Percentiles rank a stretch among this genome's conserved stretches.
Evolutionary conservation across 2,797 vertebrate species (phyloP).

Genomic region (Crocodylus rhombifer): DNA sequence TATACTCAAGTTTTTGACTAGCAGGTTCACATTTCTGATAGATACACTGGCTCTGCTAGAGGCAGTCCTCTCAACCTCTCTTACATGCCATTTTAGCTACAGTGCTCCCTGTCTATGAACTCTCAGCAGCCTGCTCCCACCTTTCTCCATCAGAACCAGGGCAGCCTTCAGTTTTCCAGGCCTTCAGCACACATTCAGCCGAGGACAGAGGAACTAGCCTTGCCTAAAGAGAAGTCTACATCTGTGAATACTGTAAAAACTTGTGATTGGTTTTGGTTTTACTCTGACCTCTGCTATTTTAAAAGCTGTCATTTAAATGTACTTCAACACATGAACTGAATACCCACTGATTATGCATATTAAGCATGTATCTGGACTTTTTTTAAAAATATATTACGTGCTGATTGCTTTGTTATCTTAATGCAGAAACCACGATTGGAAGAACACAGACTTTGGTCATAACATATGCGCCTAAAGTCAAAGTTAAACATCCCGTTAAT

Average conservation of each 20-base stretch:
- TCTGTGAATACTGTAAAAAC: conserved; percentile 11
- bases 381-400: not conserved
- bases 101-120: not conserved
- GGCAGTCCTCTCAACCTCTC: conserved; percentile 13
- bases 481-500: not conserved
- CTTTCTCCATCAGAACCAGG: not conserved
- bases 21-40: conserved; percentile 11
- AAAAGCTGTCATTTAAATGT: conserved; percentile 33
- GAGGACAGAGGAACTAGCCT: not conserved
- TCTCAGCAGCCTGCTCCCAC: not conserved
- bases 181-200: not conserved
- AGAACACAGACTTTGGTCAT: not conserved
- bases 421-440: not conserved
- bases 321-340: not conserved
- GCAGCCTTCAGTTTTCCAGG: not conserved
- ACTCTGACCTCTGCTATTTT: not conserved
- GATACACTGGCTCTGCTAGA: conserved; percentile 14
- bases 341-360: not conserved
- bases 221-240: conserved; percentile 24
- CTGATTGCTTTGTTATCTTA: accelerated
- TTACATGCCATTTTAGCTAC: not conserved
- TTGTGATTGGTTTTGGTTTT: not conserved
- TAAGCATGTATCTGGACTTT: not conserved
- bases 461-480: not conserved
- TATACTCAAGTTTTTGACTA: conserved; percentile 23